Conservation (phyloP, 2,113 vertebrate species). For the Verasper variegatus region DNA sequence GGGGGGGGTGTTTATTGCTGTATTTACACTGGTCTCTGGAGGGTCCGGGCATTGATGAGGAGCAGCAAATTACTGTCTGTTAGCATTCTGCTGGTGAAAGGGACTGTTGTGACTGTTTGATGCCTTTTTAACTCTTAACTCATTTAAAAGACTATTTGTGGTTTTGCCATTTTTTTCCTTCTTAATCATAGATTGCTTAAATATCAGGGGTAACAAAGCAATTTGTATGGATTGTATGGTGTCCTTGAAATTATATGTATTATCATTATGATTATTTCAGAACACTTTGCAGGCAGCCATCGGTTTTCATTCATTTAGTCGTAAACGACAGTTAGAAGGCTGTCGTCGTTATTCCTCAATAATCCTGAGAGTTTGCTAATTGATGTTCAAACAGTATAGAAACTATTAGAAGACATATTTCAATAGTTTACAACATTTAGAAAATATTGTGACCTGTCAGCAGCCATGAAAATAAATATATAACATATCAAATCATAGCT, state of each 20-base stretch:
- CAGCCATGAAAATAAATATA: background rate
- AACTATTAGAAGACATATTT: too few relatives aligned
- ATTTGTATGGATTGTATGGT: too few relatives aligned
- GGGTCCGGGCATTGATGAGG: slow-evolving; percentile 34
- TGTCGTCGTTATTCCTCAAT: too few relatives aligned
- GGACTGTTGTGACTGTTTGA: background rate
- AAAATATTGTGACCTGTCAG: too few relatives aligned
- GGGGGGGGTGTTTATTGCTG: slow-evolving; percentile 76
- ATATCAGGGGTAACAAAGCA: too few relatives aligned
- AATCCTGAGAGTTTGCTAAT: too few relatives aligned
- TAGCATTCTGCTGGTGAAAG: slow-evolving; percentile 14
- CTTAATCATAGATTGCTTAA: background rate
- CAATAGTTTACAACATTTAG: too few relatives aligned
- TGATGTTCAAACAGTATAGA: too few relatives aligned
- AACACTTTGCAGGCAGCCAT: too few relatives aligned
- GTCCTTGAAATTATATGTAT: too few relatives aligned
- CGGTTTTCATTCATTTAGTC: background rate
- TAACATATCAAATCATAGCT: too few relatives aligned
- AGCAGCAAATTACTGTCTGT: slow-evolving; percentile 53
- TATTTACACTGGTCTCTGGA: slow-evolving; percentile 67
- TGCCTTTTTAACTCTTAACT: background rate
- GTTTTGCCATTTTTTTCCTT: background rate
- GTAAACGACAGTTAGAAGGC: background rate
- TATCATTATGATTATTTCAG: too few relatives aligned
- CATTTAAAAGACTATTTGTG: background rate